Evolutionary conservation across 2,797 vertebrate species (phyloP).

Genomic region (Poeciliopsis paucimaculata): DNA sequence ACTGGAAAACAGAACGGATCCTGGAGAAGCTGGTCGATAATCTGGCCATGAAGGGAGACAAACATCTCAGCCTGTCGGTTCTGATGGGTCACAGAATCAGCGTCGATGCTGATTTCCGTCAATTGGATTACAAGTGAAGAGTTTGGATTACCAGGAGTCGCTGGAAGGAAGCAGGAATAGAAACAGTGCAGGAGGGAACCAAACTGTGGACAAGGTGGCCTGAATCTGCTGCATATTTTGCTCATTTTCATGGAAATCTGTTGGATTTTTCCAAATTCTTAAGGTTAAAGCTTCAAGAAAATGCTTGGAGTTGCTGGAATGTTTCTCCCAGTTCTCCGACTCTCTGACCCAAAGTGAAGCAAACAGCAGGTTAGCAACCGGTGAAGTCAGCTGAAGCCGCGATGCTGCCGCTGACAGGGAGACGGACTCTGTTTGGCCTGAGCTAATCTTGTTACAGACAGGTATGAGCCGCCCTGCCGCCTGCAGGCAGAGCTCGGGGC

Average conservation of each 20-base stretch:
- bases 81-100: background rate
- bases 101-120: background rate
- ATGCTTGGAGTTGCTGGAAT: background rate
- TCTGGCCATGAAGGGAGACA: constrained; percentile 6
- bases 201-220: background rate
- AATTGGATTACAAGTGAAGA: constrained; percentile 69
- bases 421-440: constrained; percentile 42
- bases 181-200: constrained; percentile 18
- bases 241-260: background rate
- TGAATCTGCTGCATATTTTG: background rate
- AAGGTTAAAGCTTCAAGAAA: background rate
- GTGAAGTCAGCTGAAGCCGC: background rate
- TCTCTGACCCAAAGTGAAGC: constrained; percentile 1
- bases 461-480: constrained; percentile 49
- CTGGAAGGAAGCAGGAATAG: constrained; percentile 38
- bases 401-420: constrained; percentile 6
- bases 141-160: constrained; percentile 60
- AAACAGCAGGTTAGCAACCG: background rate
- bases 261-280: constrained; percentile 6
- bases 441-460: constrained; percentile 65
- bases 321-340: background rate
- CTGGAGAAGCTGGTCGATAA: background rate
- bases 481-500: constrained; percentile 40
- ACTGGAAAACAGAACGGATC: background rate
- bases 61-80: background rate